A percentile compares a stretch with the other conserved stretches of the same genome.
Evolutionary conservation across 2,797 vertebrate genomes (phyloP).

Genomic region (Danio albolineatus): DNA sequence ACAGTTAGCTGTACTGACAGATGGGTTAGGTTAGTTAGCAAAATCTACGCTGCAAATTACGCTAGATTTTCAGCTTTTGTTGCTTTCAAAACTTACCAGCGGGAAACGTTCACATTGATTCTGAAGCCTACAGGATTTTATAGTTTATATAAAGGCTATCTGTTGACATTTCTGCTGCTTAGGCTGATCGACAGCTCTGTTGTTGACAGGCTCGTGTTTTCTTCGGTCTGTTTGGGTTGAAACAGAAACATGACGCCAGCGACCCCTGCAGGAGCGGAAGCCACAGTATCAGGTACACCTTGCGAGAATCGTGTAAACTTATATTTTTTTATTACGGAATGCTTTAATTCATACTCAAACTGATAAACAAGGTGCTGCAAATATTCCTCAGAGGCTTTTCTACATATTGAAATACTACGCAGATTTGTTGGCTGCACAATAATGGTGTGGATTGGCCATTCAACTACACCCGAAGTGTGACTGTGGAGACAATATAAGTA

Average conservation of each 20-base stretch:
- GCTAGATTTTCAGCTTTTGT: not conserved
- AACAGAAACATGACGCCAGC: not conserved
- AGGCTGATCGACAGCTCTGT: slow-evolving; percentile 22
- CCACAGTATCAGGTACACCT: not conserved
- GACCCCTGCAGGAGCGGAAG: slow-evolving; percentile 24
- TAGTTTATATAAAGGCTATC: not conserved
- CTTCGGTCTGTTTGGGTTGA: not conserved
- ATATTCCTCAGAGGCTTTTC: no score
- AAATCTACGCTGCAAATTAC: not conserved
- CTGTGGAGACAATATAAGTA: no score
- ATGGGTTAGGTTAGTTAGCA: not conserved
- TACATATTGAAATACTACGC: no score
- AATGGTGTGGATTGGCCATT: no score
- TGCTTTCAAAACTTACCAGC: slow-evolving; percentile 35
- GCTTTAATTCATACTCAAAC: no score
- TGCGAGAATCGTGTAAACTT: no score
- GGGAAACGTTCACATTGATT: slow-evolving; percentile 23
- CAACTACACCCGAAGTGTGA: no score
- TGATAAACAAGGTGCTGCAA: no score
- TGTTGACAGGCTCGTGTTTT: slow-evolving; percentile 40
- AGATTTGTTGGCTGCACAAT: no score
- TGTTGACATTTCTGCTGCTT: slow-evolving; percentile 36
- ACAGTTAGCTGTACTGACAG: not conserved
- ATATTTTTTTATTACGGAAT: no score
- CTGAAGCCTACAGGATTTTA: not conserved